phyloP scores from a whole-genome alignment of 2,797 vertebrate genomes.

The Melanotaenia maccullochi region DNA sequence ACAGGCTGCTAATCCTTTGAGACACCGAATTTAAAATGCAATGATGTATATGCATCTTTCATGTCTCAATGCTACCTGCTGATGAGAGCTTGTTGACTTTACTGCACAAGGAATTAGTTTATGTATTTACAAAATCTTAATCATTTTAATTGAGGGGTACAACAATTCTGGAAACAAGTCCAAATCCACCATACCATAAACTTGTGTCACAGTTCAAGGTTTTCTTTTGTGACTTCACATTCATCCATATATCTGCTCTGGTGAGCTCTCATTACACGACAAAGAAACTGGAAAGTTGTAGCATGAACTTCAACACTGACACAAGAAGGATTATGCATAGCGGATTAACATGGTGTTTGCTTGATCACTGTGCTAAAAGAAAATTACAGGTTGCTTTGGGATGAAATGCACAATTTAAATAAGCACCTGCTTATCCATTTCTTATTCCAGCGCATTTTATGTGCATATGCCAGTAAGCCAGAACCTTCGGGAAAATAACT shows the following conservation, averaged over 20 bases:
- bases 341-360: background rate
- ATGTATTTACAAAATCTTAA: background rate
- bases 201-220: background rate
- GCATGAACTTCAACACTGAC: background rate
- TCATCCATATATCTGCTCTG: background rate
- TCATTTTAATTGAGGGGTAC: background rate
- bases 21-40: slow-evolving; percentile 35
- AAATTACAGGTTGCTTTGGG: background rate
- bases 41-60: background rate
- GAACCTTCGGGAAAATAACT: background rate
- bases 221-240: background rate
- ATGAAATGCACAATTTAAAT: background rate
- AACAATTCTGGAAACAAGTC: background rate
- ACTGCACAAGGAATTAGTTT: background rate
- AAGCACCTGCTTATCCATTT: background rate
- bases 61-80: background rate
- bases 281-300: background rate
- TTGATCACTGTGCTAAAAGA: background rate
- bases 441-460: background rate
- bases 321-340: background rate
- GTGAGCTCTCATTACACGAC: background rate
- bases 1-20: slow-evolving; percentile 25
- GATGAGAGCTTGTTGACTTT: slow-evolving; percentile 6
- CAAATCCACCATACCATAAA: background rate
- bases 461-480: background rate